Base-by-base conservation (phyloP, 2,888 invertebrate genomes). In the Drosophila testacea region DNA sequence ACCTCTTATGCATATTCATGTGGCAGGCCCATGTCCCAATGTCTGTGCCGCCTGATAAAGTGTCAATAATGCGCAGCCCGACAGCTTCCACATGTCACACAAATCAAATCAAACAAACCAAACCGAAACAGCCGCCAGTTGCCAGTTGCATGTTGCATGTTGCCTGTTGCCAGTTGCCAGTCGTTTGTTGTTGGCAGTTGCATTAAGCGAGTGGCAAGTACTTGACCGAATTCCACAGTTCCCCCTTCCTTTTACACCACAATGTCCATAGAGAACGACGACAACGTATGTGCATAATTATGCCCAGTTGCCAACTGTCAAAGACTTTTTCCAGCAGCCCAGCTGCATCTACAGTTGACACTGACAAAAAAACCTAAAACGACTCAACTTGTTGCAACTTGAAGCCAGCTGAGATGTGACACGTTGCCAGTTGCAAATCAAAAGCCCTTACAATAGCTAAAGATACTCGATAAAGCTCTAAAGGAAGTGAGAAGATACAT, bases 71-170 rank as follows among this genome's bases (percentile, higher is more conserved):
- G 77, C 68, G 81, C 61, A 72, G 69, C 36, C 65, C 70, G 79
- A 87, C 90, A 88, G 88, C 88, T 82, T 79, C 82, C 81, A 89
- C 83, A 85, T 85, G 88, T 83, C 83, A 82, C 85, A 81, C 85
- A 81, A 79, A 75, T 76, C 81, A 80, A 77, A 81, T 69, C 83
- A 72, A 78, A 88, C 67, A 69, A 81, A 68, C 41, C 48, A 28
- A 52, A 28, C 54, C 22, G 50, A 44, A 62, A 61, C 52, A 55
- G 62, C 48, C 42, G 61, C 46, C 63, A 66, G 65, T 52, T 70
- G 69, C 50, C 67, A 70, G 27, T 52, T 38, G 71, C 47, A 56
- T 44, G 74, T 66, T 72, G 70, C 57, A n/a, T n/a, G 65, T 52
- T 70, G 69, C n/a, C n/a, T n/a, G n/a, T n/a, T 63, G 61, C 47